These are phyloP conservation scores for Dasyprocta punctata DNA, from an alignment of 2,113 vertebrate genomes.

Conservation along the genomic window DNA sequence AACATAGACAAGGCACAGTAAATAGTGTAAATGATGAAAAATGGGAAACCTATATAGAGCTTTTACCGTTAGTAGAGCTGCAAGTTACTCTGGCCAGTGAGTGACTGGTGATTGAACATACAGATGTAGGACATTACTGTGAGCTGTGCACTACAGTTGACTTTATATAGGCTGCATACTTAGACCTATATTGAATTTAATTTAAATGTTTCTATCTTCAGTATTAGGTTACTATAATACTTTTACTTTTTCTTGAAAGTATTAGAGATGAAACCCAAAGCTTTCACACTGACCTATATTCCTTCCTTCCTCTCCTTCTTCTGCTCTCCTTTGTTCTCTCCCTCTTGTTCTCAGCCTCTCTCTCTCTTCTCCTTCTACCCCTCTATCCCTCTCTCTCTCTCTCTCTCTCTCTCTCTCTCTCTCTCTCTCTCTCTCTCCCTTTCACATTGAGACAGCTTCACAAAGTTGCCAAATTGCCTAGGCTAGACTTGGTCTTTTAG, in stretches of 20 bases:
- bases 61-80: not conserved
- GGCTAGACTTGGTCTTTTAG: too few relatives aligned
- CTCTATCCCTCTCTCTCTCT: not conserved
- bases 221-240: not conserved
- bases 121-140: accelerated
- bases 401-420: too few relatives aligned
- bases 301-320: not conserved
- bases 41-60: not conserved
- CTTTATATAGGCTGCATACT: not conserved
- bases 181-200: not conserved
- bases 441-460: not conserved
- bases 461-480: too few relatives aligned
- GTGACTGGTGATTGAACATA: too few relatives aligned
- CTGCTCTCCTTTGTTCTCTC: not conserved
- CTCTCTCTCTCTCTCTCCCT: not conserved
- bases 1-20: not conserved
- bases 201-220: not conserved
- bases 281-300: not conserved
- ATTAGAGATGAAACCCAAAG: not conserved
- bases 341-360: too few relatives aligned
- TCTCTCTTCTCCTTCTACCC: accelerated
- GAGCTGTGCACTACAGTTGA: not conserved
- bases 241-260: not conserved
- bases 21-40: not conserved
- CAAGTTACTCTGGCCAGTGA: not conserved